Conservation (phyloP, 2,888 invertebrate genomes). For the Campoletis raptor region DNA sequence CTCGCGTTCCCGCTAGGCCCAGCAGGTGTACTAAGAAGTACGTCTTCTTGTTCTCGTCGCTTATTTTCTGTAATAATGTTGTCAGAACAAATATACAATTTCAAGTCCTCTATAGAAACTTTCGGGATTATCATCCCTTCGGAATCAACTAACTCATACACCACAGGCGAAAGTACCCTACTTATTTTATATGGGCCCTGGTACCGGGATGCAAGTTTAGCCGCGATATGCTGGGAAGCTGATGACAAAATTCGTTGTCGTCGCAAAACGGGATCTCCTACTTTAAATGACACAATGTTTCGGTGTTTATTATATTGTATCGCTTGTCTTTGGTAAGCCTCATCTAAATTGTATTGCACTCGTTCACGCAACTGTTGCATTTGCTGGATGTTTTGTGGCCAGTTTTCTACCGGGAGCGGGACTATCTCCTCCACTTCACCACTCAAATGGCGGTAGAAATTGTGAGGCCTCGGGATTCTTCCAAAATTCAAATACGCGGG, state of each 20-base stretch:
- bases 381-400: not conserved
- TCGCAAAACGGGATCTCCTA: not conserved
- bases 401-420: not conserved
- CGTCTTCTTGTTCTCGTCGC: not conserved
- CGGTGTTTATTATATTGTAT: not conserved
- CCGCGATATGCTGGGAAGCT: not conserved
- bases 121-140: not conserved
- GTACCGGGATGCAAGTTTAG: constrained; percentile 5
- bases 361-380: not conserved
- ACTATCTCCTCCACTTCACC: not conserved
- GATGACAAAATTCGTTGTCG: constrained; percentile 6
- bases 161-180: not conserved
- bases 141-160: not conserved
- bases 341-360: not conserved
- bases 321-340: not conserved
- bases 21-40: too few species aligned
- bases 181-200: not conserved
- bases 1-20: too few species aligned
- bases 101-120: not conserved
- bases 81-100: not conserved
- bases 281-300: not conserved
- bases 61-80: not conserved
- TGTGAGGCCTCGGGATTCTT: not conserved
- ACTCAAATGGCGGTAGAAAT: not conserved
- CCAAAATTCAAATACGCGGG: constrained; percentile 35